phyloP scores from a whole-genome alignment of 2,888 invertebrate species.

The Callyntrura guangdongensis region DNA sequence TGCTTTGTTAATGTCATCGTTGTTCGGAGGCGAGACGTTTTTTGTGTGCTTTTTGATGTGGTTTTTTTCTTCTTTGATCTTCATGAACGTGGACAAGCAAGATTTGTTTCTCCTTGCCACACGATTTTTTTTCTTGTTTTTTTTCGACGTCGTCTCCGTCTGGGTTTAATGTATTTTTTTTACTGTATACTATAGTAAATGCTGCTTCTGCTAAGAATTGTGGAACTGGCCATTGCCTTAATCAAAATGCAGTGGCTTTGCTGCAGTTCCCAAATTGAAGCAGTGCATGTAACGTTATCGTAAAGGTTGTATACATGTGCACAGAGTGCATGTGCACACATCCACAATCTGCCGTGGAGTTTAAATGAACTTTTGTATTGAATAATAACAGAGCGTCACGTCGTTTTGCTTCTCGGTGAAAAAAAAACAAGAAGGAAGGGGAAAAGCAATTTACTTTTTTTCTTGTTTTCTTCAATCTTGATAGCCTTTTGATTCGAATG shows the following conservation, averaged over 20 bases:
- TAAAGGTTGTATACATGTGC: background rate
- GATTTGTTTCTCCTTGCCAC: conserved; percentile 43
- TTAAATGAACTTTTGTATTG: background rate
- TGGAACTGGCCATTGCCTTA: conserved; percentile 50
- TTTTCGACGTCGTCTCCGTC: conserved; percentile 20
- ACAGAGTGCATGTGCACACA: background rate
- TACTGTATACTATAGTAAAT: conserved; percentile 4
- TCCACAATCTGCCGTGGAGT: background rate
- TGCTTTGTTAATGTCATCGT: conserved; percentile 34
- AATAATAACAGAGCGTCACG: background rate
- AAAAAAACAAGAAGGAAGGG: conserved; percentile 26
- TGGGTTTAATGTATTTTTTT: conserved; percentile 7
- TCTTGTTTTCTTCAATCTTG: conserved; percentile 16
- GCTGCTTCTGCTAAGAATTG: background rate
- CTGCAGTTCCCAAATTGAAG: background rate
- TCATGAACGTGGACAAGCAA: background rate
- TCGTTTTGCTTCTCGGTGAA: no score
- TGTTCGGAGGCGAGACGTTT: background rate
- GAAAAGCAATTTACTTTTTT: conserved; percentile 53
- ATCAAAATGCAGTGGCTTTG: conserved; percentile 34
- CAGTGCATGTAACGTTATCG: background rate
- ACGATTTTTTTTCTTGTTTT: conserved; percentile 40
- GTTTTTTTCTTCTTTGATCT: conserved; percentile 55
- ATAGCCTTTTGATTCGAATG: background rate
- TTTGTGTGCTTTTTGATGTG: conserved; percentile 29